Evolutionary conservation across 2,797 vertebrate genomes (phyloP).

Genomic region (Enteromius afrohamiltoni): DNA sequence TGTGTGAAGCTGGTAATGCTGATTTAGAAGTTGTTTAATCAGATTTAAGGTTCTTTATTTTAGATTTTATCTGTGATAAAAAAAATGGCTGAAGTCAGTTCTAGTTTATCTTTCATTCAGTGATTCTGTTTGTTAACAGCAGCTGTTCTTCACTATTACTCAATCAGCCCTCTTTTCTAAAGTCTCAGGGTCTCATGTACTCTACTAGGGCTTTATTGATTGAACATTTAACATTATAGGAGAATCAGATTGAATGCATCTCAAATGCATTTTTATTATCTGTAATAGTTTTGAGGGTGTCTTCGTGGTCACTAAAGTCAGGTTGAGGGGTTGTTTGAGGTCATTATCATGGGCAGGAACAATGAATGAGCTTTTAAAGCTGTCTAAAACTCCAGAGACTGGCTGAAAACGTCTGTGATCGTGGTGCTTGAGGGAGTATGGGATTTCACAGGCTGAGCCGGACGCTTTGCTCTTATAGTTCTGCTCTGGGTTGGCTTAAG

Average conservation of each 20-base stretch:
- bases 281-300: neutral
- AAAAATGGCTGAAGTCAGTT: too few species aligned
- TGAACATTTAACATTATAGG: neutral
- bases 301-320: neutral
- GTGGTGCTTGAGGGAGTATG: constrained; percentile 17
- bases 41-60: too few species aligned
- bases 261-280: neutral
- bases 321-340: neutral
- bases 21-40: too few species aligned
- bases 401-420: neutral
- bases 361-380: constrained; percentile 20
- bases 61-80: too few species aligned
- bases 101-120: too few species aligned
- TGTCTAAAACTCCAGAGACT: constrained; percentile 23
- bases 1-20: too few species aligned
- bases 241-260: neutral
- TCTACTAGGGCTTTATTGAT: neutral
- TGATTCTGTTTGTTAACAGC: too few species aligned
- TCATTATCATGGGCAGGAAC: constrained; percentile 4
- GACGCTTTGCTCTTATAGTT: constrained; percentile 8
- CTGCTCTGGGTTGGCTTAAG: neutral
- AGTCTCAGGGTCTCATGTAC: neutral
- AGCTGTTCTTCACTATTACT: too few species aligned
- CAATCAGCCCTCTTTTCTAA: neutral
- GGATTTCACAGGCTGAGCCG: constrained; percentile 26